Evolutionary conservation across 1,140 invertebrate species (phyloP).

Genomic region (Tetragonula clypearis): DNA sequence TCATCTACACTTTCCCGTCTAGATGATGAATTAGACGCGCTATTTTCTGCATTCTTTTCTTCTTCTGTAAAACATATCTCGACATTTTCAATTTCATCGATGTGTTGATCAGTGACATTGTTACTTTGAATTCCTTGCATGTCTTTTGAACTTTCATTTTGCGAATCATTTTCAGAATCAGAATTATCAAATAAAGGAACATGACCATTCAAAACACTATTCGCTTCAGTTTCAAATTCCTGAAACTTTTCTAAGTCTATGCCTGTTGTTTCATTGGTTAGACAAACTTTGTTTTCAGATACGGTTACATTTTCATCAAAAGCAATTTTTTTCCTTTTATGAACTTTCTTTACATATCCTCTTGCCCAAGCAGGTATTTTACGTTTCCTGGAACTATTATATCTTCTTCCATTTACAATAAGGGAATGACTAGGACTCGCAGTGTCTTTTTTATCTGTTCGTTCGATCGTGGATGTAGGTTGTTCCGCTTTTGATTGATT

Average conservation of each 20-base stretch:
- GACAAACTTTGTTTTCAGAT: constrained; percentile 52
- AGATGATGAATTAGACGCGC: constrained; percentile 65
- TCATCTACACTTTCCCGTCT: constrained; percentile 73
- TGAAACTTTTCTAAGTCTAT: constrained; percentile 79
- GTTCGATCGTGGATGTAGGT: constrained; percentile 38
- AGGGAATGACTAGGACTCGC: constrained; percentile 61
- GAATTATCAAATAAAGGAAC: constrained; percentile 70
- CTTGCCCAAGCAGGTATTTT: constrained; percentile 78
- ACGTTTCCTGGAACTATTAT: constrained; percentile 72
- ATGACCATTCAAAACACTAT: constrained; percentile 76
- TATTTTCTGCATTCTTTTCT: constrained; percentile 58
- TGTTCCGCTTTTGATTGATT: constrained; percentile 30
- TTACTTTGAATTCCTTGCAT: constrained; percentile 40
- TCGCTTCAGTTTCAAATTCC: constrained; percentile 76
- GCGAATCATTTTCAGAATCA: constrained; percentile 73
- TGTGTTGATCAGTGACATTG: constrained; percentile 41
- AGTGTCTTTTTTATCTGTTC: constrained; percentile 65
- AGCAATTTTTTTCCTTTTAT: constrained; percentile 78
- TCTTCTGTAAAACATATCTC: constrained; percentile 54
- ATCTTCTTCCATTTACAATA: constrained; percentile 73
- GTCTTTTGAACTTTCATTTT: constrained; percentile 65
- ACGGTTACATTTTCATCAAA: constrained; percentile 71
- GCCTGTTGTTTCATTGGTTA: constrained; percentile 59
- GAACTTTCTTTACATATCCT: constrained; percentile 77
- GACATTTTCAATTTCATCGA: constrained; percentile 55